phyloP scores from a whole-genome alignment of 2,888 invertebrate genomes.

The Drosophila cyrtoloma region DNA sequence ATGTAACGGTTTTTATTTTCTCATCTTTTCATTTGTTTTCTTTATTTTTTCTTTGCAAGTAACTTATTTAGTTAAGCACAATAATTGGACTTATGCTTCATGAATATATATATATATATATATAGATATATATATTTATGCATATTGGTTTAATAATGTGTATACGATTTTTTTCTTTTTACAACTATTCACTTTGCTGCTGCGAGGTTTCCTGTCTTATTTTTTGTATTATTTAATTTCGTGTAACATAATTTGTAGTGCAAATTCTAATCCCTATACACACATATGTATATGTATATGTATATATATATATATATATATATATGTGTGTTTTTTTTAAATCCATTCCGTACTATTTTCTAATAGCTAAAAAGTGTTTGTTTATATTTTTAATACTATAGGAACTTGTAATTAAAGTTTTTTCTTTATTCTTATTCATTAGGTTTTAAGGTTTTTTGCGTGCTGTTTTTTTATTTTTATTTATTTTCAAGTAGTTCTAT shows the following conservation, averaged over 20 bases:
- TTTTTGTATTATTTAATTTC: constrained; percentile 1
- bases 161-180: neutral
- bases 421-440: constrained; percentile 44
- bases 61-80: neutral
- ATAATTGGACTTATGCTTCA: neutral
- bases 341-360: constrained; percentile 14
- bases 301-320: neutral
- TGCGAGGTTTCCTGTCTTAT: constrained; percentile 43
- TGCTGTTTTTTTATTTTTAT: constrained; percentile 7
- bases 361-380: constrained; percentile 25
- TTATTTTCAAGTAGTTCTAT: constrained; percentile 7
- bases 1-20: constrained; percentile 8
- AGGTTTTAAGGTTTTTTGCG: constrained; percentile 3
- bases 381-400: constrained; percentile 62
- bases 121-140: constrained; percentile 21
- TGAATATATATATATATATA: neutral
- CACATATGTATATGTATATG: constrained; percentile 3
- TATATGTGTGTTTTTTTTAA: neutral
- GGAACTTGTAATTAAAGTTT: constrained; percentile 73
- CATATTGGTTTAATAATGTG: constrained; percentile 10
- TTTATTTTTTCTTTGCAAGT: neutral
- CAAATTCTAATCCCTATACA: constrained; percentile 13
- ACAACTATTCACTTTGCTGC: constrained; percentile 39
- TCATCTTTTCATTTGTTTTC: neutral
- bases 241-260: constrained; percentile 19